phyloP scores from a whole-genome alignment of 2,113 vertebrate species.

The Rousettus leschenaultii region DNA sequence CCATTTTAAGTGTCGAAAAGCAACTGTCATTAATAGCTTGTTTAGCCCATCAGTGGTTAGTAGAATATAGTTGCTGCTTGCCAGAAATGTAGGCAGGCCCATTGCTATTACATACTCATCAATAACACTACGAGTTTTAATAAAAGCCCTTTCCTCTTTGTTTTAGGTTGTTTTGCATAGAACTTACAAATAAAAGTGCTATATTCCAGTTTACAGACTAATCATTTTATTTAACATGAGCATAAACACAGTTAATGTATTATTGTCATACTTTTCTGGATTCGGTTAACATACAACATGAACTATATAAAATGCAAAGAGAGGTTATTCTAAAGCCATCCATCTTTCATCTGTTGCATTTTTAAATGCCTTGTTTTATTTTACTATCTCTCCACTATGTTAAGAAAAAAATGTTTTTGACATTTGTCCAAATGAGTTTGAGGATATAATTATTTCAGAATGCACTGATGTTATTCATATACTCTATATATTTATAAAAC shows the following conservation, averaged over 20 bases:
- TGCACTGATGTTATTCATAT: neutral
- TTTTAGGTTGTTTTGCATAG: neutral
- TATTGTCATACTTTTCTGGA: conserved; percentile 1
- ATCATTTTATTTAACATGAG: neutral
- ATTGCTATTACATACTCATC: conserved; percentile 53
- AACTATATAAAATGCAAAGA: neutral
- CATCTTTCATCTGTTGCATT: neutral
- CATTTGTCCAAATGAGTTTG: conserved; percentile 44
- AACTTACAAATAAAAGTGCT: conserved; percentile 37
- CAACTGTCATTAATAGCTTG: conserved; percentile 80
- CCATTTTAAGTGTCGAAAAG: conserved; percentile 74
- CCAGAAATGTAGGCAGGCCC: conserved; percentile 54
- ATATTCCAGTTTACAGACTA: conserved; percentile 6
- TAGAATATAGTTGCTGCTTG: conserved; percentile 61
- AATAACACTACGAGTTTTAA: conserved; percentile 52
- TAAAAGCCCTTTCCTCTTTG: conserved; percentile 37
- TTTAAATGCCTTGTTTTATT: conserved; percentile 8
- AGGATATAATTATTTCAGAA: neutral
- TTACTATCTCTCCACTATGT: conserved; percentile 21
- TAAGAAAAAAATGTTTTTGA: conserved; percentile 26
- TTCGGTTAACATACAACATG: neutral
- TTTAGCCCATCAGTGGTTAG: conserved; percentile 78
- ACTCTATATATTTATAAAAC: neutral
- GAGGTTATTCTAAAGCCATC: conserved; percentile 4
- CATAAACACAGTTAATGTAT: neutral